Conservation (phyloP, 2,888 invertebrate genomes). For the Nomada lathburiana region DNA sequence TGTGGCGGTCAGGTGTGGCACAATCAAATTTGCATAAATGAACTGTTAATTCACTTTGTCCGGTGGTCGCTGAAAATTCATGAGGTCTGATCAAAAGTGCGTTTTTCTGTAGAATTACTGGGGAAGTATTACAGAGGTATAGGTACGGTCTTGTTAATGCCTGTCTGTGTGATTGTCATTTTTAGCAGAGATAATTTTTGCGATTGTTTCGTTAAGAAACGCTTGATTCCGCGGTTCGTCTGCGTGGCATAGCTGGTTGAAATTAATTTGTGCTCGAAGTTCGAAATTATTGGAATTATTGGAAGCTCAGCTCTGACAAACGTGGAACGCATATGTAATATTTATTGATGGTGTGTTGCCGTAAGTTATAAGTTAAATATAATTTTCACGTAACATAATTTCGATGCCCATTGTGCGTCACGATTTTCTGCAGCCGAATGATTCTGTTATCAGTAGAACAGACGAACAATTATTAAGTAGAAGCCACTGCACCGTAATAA, state of each 20-base stretch:
- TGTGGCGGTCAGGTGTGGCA: slow-evolving; percentile 22
- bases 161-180: slow-evolving; percentile 2
- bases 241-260: too few relatives aligned
- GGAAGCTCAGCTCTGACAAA: too few relatives aligned
- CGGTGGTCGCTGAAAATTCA: slow-evolving; percentile 29
- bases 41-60: slow-evolving; percentile 76
- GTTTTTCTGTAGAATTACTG: slow-evolving; percentile 28
- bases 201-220: too few relatives aligned
- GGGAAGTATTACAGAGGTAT: slow-evolving; percentile 39
- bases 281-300: too few relatives aligned
- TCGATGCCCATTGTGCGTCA: not conserved
- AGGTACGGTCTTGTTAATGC: slow-evolving; percentile 37
- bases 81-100: slow-evolving; percentile 7
- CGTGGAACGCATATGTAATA: not conserved
- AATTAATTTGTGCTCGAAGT: too few relatives aligned
- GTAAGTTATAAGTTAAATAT: too few relatives aligned
- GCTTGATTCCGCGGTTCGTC: too few relatives aligned
- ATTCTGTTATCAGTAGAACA: slow-evolving; percentile 4
- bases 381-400: not conserved
- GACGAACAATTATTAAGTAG: slow-evolving; percentile 40
- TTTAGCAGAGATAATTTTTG: too few relatives aligned
- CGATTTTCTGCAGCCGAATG: slow-evolving; percentile 1
- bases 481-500: slow-evolving; percentile 43
- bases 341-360: not conserved
- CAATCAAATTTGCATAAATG: slow-evolving; percentile 76